Conservation (phyloP, 1,140 invertebrate genomes). For the Temnothorax nylanderi region DNA sequence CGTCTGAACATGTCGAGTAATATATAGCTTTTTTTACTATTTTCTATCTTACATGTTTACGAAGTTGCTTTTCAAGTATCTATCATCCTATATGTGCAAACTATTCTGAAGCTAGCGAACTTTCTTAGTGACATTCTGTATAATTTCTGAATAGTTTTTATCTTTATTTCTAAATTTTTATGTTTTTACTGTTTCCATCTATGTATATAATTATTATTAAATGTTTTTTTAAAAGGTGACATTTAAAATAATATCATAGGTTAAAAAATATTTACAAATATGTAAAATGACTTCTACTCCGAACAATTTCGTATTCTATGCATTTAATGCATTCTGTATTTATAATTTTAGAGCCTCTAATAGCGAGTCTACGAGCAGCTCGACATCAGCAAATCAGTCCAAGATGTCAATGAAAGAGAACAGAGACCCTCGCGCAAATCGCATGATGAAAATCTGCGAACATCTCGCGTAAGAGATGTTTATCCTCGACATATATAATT, state of each 20-base stretch:
- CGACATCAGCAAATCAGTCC: neutral
- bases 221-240: neutral
- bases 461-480: conserved; percentile 12
- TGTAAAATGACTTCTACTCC: neutral
- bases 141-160: neutral
- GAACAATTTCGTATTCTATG: neutral
- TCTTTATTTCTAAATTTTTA: neutral
- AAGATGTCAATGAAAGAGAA: conserved; percentile 27
- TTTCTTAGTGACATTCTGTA: neutral
- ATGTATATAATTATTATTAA: neutral
- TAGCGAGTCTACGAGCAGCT: neutral
- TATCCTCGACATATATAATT: neutral
- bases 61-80: neutral
- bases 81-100: neutral
- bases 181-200: neutral
- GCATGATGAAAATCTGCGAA: neutral
- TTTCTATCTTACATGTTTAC: neutral
- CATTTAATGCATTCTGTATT: neutral
- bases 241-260: neutral
- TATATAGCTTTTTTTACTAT: neutral
- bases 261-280: neutral
- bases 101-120: neutral
- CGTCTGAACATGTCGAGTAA: conserved; percentile 18
- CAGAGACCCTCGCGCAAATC: conserved; percentile 6
- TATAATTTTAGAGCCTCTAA: neutral